These are phyloP conservation scores for Petromus typicus DNA, from an alignment of 2,113 vertebrate genomes.

Conservation along the genomic window DNA sequence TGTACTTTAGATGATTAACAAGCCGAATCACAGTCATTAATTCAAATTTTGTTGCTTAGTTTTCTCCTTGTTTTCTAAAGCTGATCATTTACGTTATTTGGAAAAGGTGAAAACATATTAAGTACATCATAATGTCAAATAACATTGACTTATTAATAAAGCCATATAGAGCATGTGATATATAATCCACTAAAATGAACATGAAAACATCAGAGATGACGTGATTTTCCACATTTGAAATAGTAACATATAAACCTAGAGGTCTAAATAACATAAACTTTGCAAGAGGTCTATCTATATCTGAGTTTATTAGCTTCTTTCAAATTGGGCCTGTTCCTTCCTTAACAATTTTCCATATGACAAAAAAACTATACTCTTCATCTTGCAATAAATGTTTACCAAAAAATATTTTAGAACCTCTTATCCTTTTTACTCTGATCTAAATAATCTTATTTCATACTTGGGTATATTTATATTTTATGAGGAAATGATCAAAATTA, in stretches of 20 bases:
- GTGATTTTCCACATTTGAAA: not conserved
- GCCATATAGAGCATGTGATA: not conserved
- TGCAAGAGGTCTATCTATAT: not conserved
- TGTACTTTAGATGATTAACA: not conserved
- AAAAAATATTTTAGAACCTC: not conserved
- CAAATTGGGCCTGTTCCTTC: not conserved
- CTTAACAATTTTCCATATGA: not conserved
- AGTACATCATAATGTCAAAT: not conserved
- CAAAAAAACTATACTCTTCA: not conserved
- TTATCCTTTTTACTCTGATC: not conserved
- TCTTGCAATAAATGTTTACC: not conserved
- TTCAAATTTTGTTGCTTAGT: not conserved
- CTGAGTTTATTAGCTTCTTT: not conserved
- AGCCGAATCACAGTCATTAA: not conserved
- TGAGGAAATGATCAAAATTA: slow-evolving; percentile 1
- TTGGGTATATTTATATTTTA: not conserved
- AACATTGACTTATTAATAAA: not conserved
- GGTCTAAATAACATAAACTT: not conserved
- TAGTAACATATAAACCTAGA: not conserved
- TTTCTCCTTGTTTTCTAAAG: not conserved
- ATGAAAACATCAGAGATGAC: not conserved
- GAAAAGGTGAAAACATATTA: not conserved
- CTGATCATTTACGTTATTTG: not conserved
- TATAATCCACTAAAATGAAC: not conserved
- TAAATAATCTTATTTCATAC: not conserved